Conservation (phyloP, 2,888 invertebrate genomes). For the Abrostola triplasia region DNA sequence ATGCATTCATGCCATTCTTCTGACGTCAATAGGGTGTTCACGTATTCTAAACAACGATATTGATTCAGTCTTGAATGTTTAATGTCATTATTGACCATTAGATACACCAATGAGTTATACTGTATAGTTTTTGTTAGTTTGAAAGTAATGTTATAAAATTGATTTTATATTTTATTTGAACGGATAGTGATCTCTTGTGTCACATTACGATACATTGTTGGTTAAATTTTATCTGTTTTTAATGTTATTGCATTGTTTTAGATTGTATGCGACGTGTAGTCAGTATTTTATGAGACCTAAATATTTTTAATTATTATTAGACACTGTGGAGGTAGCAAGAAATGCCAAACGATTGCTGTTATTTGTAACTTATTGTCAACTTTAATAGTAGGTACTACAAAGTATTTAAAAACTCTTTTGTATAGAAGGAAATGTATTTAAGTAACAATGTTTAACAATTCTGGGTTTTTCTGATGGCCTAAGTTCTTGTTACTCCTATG, state of each 20-base stretch:
- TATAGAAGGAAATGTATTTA: background rate
- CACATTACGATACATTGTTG: slow-evolving; percentile 61
- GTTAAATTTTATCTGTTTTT: slow-evolving; percentile 64
- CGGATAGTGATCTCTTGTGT: slow-evolving; percentile 61
- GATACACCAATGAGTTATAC: no score
- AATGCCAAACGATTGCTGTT: background rate
- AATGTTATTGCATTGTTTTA: slow-evolving; percentile 65
- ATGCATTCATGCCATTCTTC: background rate
- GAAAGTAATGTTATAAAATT: slow-evolving; percentile 18
- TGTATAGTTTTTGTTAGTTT: background rate
- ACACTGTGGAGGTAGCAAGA: slow-evolving; percentile 1
- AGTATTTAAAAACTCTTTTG: background rate
- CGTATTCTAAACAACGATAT: no score
- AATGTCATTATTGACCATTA: no score
- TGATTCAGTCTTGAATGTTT: no score
- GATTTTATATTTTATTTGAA: slow-evolving; percentile 29
- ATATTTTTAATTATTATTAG: slow-evolving; percentile 22
- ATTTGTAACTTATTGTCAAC: no score
- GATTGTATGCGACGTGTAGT: slow-evolving; percentile 53
- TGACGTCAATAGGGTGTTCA: background rate
- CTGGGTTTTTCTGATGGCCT: background rate
- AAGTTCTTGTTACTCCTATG: background rate
- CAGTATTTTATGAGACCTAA: slow-evolving; percentile 54
- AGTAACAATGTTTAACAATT: background rate
- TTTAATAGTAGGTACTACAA: background rate